Conservation (phyloP, 2,113 vertebrate genomes). For the Bostrychus sinensis region DNA sequence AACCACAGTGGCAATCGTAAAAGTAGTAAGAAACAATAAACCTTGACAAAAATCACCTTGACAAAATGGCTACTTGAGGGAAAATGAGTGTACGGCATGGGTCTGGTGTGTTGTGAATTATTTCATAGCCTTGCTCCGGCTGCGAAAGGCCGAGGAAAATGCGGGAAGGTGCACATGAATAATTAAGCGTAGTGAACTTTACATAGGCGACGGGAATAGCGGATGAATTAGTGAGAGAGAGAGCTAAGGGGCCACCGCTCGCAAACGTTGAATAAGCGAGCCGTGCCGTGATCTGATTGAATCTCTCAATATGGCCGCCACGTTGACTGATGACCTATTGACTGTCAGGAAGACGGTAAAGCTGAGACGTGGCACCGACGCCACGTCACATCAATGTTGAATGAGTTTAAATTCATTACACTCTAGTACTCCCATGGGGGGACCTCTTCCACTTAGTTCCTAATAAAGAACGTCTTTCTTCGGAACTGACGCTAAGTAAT, state of each 20-base stretch:
- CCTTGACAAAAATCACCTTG: slow-evolving; percentile 35
- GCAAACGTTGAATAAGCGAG: slow-evolving; percentile 36
- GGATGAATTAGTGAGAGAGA: slow-evolving; percentile 18
- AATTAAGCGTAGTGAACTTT: slow-evolving; percentile 63
- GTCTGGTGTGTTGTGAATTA: slow-evolving; percentile 33
- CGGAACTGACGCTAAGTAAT: slow-evolving; percentile 67
- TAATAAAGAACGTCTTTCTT: slow-evolving; percentile 68
- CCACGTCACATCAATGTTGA: slow-evolving; percentile 60
- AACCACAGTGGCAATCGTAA: slow-evolving; percentile 33
- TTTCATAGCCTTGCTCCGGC: slow-evolving; percentile 38
- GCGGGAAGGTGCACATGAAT: slow-evolving; percentile 54
- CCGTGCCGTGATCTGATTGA: slow-evolving; percentile 37
- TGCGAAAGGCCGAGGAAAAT: neutral
- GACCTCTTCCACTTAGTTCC: slow-evolving; percentile 61
- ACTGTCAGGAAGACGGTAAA: slow-evolving; percentile 47
- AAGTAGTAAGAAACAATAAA: slow-evolving; percentile 33
- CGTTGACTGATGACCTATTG: slow-evolving; percentile 42
- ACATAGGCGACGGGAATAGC: slow-evolving; percentile 45
- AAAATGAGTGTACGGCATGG: neutral
- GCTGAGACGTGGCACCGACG: slow-evolving; percentile 41
- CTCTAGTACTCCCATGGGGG: slow-evolving; percentile 57
- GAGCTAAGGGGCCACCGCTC: slow-evolving; percentile 3
- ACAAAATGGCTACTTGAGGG: slow-evolving; percentile 43
- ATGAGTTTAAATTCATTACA: slow-evolving; percentile 69
- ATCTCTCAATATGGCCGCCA: slow-evolving; percentile 21